These are phyloP conservation scores for Pycnonotus jocosus DNA, from an alignment of 2,113 vertebrate species.

Conservation along the genomic window DNA sequence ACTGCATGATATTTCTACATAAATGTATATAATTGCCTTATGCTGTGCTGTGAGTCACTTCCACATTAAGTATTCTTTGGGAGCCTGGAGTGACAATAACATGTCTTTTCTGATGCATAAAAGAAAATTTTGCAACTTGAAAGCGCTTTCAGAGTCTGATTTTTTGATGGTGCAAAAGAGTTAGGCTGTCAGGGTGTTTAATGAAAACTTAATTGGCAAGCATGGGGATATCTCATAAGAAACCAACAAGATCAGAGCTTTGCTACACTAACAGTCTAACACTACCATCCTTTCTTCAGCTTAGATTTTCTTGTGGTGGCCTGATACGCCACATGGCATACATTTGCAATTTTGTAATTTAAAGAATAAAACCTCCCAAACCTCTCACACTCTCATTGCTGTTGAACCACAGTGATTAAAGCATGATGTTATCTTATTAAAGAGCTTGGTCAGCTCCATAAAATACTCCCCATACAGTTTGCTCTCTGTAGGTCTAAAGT, in stretches of 20 bases:
- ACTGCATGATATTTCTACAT: conserved; percentile 7
- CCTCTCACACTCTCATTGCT: no score
- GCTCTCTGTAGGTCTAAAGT: not conserved
- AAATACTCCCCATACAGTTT: not conserved
- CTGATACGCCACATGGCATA: not conserved
- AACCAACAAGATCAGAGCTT: not conserved
- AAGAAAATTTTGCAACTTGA: not conserved
- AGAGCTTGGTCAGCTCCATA: not conserved
- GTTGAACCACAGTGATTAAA: not conserved
- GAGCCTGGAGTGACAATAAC: not conserved
- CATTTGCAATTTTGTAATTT: not conserved
- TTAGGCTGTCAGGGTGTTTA: conserved; percentile 12
- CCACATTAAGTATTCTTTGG: conserved; percentile 21
- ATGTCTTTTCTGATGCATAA: not conserved
- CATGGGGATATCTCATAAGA: conserved; percentile 7
- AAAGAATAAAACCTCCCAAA: not conserved
- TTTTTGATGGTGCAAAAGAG: conserved; percentile 11
- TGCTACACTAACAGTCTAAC: not conserved
- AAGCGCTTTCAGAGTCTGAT: not conserved
- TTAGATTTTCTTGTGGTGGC: not conserved
- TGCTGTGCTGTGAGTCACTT: conserved; percentile 50
- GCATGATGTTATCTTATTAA: not conserved
- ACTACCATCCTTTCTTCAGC: not conserved
- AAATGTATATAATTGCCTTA: conserved; percentile 36
- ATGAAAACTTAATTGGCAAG: not conserved